Evolutionary conservation across 1,140 invertebrate genomes (phyloP).

Genomic region (Sminthurides bifidus): DNA sequence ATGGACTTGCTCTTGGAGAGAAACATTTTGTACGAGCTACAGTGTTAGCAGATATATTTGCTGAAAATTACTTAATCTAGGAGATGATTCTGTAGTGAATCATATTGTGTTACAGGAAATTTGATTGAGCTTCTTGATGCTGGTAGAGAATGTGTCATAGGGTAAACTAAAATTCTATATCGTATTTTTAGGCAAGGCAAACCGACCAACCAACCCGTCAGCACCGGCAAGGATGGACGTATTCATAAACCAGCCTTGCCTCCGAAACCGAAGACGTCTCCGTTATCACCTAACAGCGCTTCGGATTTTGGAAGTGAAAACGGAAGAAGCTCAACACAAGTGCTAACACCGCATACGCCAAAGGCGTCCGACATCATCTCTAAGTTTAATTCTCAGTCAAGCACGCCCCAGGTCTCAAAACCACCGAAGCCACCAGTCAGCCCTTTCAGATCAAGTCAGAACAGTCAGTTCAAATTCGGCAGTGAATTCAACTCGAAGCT

Average conservation of each 20-base stretch:
- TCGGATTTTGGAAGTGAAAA: background rate
- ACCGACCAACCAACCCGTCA: background rate
- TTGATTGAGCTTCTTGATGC: too few relatives aligned
- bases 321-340: background rate
- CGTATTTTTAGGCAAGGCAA: background rate
- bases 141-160: background rate
- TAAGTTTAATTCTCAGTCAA: background rate
- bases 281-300: background rate
- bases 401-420: background rate
- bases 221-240: background rate
- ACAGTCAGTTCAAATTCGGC: background rate
- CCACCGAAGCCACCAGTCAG: background rate
- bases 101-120: too few relatives aligned
- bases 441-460: background rate
- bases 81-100: background rate
- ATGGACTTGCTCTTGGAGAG: background rate
- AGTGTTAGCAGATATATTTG: background rate
- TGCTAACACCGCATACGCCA: background rate
- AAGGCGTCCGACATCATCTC: background rate
- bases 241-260: slow-evolving; percentile 1
- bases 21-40: background rate
- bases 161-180: background rate
- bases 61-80: background rate
- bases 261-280: background rate
- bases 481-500: background rate